Conservation (phyloP, 2,113 vertebrate species). For the Dipodomys spectabilis region DNA sequence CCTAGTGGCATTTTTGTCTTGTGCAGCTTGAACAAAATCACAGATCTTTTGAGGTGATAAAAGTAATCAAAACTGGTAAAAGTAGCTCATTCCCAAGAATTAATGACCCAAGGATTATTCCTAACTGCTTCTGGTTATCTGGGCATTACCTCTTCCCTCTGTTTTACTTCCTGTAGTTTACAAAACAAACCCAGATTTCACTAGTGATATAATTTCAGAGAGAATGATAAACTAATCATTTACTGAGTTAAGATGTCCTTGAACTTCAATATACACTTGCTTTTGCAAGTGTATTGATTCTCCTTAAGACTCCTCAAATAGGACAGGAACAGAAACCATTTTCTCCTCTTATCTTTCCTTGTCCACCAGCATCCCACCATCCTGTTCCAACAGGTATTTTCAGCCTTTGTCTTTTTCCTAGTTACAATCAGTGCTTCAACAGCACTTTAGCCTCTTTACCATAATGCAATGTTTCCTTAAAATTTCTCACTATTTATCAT, state of each 20-base stretch:
- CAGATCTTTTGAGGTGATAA: background rate
- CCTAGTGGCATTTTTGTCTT: background rate
- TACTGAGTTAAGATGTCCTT: background rate
- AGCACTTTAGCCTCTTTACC: background rate
- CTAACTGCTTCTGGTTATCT: background rate
- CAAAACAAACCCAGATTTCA: background rate
- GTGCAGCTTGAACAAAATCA: background rate
- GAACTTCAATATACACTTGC: background rate
- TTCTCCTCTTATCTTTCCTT: background rate
- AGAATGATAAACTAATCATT: background rate
- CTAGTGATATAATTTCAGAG: background rate
- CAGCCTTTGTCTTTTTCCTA: background rate
- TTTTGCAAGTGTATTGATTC: background rate
- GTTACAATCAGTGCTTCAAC: background rate
- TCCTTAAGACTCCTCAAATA: background rate
- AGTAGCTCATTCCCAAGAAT: background rate
- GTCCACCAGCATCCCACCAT: background rate
- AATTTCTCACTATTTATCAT: background rate
- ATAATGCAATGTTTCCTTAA: background rate
- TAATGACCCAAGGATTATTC: slow-evolving; percentile 14
- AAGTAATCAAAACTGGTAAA: background rate
- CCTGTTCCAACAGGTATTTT: background rate
- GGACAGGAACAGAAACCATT: background rate
- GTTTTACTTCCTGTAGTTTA: background rate
- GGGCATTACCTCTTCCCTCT: background rate